Conservation (phyloP, 2,113 vertebrate genomes). For the Myocastor coypus region DNA sequence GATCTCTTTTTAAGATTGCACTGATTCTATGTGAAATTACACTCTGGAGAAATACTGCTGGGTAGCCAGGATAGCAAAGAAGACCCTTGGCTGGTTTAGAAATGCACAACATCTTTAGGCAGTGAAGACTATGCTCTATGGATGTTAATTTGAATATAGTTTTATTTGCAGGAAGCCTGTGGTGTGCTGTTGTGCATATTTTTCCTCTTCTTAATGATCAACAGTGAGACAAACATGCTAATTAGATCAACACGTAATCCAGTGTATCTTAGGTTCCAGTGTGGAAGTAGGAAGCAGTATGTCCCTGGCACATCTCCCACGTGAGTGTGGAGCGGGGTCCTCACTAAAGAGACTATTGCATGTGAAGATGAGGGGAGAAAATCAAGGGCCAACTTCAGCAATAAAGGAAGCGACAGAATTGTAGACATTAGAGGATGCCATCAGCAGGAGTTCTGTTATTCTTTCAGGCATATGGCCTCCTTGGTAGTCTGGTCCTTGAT, state of each 20-base stretch:
- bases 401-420: not conserved
- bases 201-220: not conserved
- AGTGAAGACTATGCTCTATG: rapidly evolving
- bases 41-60: too few relatives aligned
- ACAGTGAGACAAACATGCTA: not conserved
- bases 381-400: too few relatives aligned
- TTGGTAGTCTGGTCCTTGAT: not conserved
- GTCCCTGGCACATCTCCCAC: not conserved
- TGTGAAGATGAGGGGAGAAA: not conserved
- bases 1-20: not conserved
- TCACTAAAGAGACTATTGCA: not conserved
- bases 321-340: not conserved
- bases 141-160: too few relatives aligned
- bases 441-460: not conserved
- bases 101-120: rapidly evolving
- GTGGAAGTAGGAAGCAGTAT: rapidly evolving
- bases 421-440: rapidly evolving
- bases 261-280: not conserved
- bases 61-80: not conserved
- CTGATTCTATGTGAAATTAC: not conserved
- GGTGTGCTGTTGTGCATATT: rapidly evolving
- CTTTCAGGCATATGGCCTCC: not conserved
- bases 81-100: not conserved
- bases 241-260: not conserved
- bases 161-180: not conserved